These are phyloP conservation scores for Drosophila fungiperda DNA, from an alignment of 2,888 invertebrate genomes.

Conservation along the genomic window DNA sequence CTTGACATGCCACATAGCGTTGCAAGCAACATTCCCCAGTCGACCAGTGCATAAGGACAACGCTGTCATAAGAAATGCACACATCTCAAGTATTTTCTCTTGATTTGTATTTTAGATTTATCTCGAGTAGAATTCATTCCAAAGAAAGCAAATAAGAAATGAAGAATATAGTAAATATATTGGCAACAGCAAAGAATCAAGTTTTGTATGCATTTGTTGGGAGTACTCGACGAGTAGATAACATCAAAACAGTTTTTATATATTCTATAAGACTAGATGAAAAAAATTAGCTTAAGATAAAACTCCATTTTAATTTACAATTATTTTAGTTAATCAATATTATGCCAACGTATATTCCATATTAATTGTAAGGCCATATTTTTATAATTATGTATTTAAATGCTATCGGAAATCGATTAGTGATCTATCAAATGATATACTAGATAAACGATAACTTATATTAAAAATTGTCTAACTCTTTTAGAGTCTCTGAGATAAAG, in stretches of 20 bases:
- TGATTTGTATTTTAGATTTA: conserved; percentile 20
- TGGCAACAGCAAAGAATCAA: neutral
- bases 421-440: neutral
- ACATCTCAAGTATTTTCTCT: neutral
- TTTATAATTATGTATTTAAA: neutral
- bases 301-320: neutral
- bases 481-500: too few relatives aligned
- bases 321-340: neutral
- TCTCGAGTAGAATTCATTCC: neutral
- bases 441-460: neutral
- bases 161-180: neutral
- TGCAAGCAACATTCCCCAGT: conserved; percentile 19
- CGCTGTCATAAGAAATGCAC: conserved; percentile 22
- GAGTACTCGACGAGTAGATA: neutral
- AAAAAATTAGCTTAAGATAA: neutral
- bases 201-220: neutral
- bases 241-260: neutral
- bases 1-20: conserved; percentile 49
- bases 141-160: neutral
- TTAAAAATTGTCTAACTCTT: neutral
- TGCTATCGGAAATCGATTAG: neutral
- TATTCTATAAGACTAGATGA: neutral
- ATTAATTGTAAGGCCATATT: neutral
- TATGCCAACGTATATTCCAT: fast-evolving
- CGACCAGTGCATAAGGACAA: conserved; percentile 13